Percentiles rank a stretch among this genome's conserved stretches.
These are phyloP conservation scores for fruit fly (Drosophila melanogaster) DNA, from an alignment of 1,140 invertebrate genomes.

Conservation along the genomic window DNA sequence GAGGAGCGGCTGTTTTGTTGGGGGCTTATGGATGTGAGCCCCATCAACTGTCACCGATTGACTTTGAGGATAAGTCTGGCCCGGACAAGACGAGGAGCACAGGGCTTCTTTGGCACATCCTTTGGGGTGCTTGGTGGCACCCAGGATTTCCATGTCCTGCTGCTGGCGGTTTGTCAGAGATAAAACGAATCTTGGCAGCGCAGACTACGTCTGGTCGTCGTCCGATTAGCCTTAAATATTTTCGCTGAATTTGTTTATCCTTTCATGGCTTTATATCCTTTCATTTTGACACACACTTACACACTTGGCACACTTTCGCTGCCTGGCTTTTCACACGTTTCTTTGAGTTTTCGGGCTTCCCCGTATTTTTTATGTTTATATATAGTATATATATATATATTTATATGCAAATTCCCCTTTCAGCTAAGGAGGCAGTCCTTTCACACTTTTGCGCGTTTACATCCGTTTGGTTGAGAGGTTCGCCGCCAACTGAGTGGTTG, in stretches of 20 bases:
- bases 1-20: slow-evolving; percentile 17
- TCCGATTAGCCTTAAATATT: slow-evolving; percentile 49
- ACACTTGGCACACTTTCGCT: slow-evolving; percentile 60
- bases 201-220: slow-evolving; percentile 11
- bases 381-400: slow-evolving; percentile 27
- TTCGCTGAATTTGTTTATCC: slow-evolving; percentile 38
- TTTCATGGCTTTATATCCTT: not conserved
- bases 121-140: slow-evolving; percentile 7
- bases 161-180: slow-evolving; percentile 67
- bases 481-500: slow-evolving; percentile 68
- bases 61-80: slow-evolving; percentile 59
- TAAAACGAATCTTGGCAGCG: slow-evolving; percentile 42
- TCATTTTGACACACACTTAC: slow-evolving; percentile 32
- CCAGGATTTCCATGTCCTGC: slow-evolving; percentile 29
- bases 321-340: slow-evolving; percentile 32
- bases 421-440: slow-evolving; percentile 23
- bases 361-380: slow-evolving; percentile 13
- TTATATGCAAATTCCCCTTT: slow-evolving; percentile 43
- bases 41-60: slow-evolving; percentile 69
- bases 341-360: slow-evolving; percentile 34
- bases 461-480: slow-evolving; percentile 71
- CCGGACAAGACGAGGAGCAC: slow-evolving; percentile 18
- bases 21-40: slow-evolving; percentile 21
- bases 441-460: slow-evolving; percentile 30
- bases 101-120: slow-evolving; percentile 34